Evolutionary conservation across 2,797 vertebrate genomes (phyloP).

Genomic region (Pangasius mekongensis): DNA sequence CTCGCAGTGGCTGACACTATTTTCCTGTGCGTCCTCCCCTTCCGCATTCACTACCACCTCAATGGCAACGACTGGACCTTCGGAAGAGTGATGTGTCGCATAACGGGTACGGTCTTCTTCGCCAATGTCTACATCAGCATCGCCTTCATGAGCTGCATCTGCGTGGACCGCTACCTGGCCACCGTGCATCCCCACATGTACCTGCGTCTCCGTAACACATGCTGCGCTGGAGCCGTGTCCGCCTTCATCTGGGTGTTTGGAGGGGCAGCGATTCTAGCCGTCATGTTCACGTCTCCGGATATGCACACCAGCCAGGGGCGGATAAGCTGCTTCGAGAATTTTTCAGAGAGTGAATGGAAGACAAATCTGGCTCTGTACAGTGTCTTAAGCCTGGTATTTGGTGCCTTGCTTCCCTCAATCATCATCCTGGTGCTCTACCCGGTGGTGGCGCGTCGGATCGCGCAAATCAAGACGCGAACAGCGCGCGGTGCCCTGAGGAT

Average conservation of each 20-base stretch:
- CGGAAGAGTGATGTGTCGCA: conserved; percentile 69
- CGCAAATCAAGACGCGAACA: conserved; percentile 60
- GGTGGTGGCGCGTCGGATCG: conserved; percentile 66
- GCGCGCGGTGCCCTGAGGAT: conserved; percentile 69
- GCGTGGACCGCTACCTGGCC: conserved; percentile 80
- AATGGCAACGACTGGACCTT: conserved; percentile 78
- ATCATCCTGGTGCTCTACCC: conserved; percentile 79
- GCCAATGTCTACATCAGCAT: conserved; percentile 81
- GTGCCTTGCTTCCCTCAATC: conserved; percentile 74
- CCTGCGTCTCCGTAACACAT: conserved; percentile 62
- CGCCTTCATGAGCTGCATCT: conserved; percentile 82
- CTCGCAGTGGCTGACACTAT: conserved; percentile 75
- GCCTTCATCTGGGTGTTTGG: conserved; percentile 69
- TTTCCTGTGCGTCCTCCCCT: conserved; percentile 79
- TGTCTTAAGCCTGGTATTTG: conserved; percentile 70
- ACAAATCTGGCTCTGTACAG: conserved; percentile 64
- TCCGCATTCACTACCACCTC: conserved; percentile 83
- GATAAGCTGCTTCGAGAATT: conserved; percentile 80
- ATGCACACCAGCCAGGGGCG: fast-evolving
- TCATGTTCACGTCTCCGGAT: conserved; percentile 71
- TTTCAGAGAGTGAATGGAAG: conserved; percentile 66
- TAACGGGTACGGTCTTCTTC: conserved; percentile 74
- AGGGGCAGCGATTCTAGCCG: conserved; percentile 39
- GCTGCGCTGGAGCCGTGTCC: conserved; percentile 37
- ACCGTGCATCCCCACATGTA: conserved; percentile 78